Evolutionary conservation across 2,113 vertebrate genomes (phyloP).

Genomic region (Suncus etruscus): DNA sequence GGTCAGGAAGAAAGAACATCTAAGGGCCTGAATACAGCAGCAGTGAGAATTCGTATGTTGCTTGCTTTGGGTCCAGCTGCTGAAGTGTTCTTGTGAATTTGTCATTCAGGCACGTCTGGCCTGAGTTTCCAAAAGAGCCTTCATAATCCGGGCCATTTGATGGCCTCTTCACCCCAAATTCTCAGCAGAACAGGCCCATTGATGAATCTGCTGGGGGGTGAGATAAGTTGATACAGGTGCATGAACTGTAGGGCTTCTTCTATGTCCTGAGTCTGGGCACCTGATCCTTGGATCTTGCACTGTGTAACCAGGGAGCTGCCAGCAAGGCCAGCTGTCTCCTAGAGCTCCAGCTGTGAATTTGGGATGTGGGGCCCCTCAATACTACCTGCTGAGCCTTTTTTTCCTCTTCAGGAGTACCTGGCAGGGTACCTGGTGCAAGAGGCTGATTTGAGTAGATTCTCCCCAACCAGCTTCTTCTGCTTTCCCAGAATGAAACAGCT

Average conservation of each 20-base stretch:
- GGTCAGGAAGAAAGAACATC: not conserved
- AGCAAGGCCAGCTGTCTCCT: not conserved
- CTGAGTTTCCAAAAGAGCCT: not conserved
- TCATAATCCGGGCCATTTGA: fast-evolving
- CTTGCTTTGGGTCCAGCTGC: not conserved
- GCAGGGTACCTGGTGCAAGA: not conserved
- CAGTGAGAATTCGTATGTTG: not conserved
- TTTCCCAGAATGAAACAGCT: conserved; percentile 35
- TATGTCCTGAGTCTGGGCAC: fast-evolving
- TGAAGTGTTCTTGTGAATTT: not conserved
- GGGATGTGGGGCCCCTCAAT: too few species aligned
- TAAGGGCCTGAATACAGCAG: not conserved
- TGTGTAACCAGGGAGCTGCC: not conserved
- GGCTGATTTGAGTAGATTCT: not conserved
- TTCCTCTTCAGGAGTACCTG: not conserved
- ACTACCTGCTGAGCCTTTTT: not conserved
- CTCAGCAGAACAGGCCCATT: not conserved
- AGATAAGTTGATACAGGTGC: not conserved
- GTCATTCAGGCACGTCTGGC: not conserved
- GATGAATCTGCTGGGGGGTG: not conserved
- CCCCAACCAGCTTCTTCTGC: not conserved
- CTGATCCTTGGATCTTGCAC: not conserved
- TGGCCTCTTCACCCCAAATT: not conserved
- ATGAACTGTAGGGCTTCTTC: not conserved
- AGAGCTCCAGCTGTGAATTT: not conserved